These are phyloP conservation scores for Herpetotheres cachinnans DNA, from an alignment of 2,113 vertebrate genomes.

Conservation along the genomic window DNA sequence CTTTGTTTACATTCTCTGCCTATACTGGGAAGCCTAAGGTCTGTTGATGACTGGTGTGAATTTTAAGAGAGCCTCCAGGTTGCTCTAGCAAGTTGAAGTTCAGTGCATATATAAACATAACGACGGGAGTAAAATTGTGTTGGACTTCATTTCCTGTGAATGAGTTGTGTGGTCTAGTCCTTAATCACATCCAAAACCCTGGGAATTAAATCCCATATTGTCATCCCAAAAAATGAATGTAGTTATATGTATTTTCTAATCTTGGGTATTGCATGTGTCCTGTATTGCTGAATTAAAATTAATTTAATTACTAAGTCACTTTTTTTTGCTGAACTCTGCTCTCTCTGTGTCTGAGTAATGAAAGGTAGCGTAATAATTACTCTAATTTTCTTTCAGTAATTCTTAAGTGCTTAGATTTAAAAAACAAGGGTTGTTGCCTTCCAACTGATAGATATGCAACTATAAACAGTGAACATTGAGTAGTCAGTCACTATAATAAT, in stretches of 20 bases:
- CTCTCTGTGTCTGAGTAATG: background rate
- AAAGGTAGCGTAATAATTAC: slow-evolving; percentile 21
- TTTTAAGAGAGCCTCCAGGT: background rate
- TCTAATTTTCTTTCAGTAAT: slow-evolving; percentile 33
- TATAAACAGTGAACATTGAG: background rate
- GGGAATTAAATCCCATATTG: background rate
- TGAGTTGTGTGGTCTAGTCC: background rate
- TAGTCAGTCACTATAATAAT: background rate
- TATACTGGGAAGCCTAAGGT: background rate
- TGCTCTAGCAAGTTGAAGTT: background rate
- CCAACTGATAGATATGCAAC: background rate
- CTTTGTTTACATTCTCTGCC: background rate
- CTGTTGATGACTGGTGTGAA: background rate
- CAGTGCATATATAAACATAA: background rate
- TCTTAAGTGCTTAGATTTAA: slow-evolving; percentile 24
- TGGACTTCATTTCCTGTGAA: background rate
- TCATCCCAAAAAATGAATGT: background rate
- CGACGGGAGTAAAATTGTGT: background rate
- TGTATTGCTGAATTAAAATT: background rate
- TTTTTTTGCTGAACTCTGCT: background rate
- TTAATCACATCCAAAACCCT: background rate
- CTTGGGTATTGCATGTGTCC: background rate
- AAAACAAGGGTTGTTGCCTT: background rate
- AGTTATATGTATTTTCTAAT: background rate
- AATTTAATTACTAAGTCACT: background rate